These are phyloP conservation scores for Lasius platythorax DNA, from an alignment of 2,888 invertebrate genomes.

Conservation along the genomic window DNA sequence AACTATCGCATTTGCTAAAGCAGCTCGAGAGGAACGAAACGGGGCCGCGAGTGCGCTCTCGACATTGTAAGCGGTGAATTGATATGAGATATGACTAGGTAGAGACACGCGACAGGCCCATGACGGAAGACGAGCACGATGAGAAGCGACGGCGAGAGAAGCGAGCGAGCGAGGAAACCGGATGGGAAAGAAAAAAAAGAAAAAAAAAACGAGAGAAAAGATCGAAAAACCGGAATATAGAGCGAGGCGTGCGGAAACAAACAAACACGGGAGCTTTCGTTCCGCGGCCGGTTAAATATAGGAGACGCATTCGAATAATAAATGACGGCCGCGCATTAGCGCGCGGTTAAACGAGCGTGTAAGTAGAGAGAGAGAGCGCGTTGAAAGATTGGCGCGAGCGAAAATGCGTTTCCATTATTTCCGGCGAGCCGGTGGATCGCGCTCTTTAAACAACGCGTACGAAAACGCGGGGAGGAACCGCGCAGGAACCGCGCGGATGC, in stretches of 20 bases:
- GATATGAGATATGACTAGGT: constrained; percentile 23
- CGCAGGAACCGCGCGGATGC: background rate
- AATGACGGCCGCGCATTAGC: constrained; percentile 54
- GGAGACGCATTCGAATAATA: constrained; percentile 69
- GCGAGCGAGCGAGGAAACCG: background rate
- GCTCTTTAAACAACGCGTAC: constrained; percentile 12
- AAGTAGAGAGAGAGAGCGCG: constrained; percentile 49
- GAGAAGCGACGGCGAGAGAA: constrained; percentile 15
- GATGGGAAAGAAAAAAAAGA: constrained; percentile 29
- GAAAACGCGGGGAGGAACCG: background rate
- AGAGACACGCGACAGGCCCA: background rate
- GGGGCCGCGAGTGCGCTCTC: constrained; percentile 59
- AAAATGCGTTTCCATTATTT: constrained; percentile 44
- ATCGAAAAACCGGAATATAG: constrained; percentile 57
- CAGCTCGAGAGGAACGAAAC: constrained; percentile 54
- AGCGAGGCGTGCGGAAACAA: constrained; percentile 69
- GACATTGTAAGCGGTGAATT: constrained; percentile 55
- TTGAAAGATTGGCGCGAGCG: constrained; percentile 45
- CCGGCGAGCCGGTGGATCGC: background rate
- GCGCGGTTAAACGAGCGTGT: constrained; percentile 54
- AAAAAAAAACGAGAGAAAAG: background rate
- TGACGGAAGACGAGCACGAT: constrained; percentile 9
- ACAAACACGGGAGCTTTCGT: constrained; percentile 58
- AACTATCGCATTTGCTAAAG: constrained; percentile 57
- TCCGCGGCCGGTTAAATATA: constrained; percentile 70